Evolutionary conservation across 2,888 invertebrate species (phyloP).

Genomic region (Drosophila mimetica): DNA sequence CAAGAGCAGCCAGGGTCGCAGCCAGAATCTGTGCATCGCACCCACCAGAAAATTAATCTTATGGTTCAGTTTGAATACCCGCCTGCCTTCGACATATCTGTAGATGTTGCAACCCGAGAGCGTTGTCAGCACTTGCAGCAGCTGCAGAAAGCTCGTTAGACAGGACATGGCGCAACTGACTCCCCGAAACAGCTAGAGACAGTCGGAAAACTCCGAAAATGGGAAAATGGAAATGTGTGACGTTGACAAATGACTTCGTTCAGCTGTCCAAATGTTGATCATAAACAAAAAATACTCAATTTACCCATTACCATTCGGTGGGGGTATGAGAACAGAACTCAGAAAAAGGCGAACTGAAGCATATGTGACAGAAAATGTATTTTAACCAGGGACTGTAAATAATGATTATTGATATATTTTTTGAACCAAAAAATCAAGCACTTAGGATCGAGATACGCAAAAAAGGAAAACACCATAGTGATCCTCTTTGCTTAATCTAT

Average conservation of each 20-base stretch:
- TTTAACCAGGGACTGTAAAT: no score
- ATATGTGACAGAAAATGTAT: no score
- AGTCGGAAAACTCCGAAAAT: slow-evolving; percentile 21
- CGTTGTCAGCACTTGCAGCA: slow-evolving; percentile 44
- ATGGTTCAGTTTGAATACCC: slow-evolving; percentile 18
- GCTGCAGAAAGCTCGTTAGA: slow-evolving; percentile 46
- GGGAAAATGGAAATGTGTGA: slow-evolving; percentile 33
- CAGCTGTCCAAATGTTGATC: slow-evolving; percentile 33
- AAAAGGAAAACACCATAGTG: no score
- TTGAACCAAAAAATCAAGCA: no score
- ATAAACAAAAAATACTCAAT: slow-evolving; percentile 34
- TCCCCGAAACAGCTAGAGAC: neutral
- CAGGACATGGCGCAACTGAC: slow-evolving; percentile 59
- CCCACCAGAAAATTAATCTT: slow-evolving; percentile 21
- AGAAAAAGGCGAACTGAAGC: neutral
- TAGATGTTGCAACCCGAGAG: slow-evolving; percentile 56
- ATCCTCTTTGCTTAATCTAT: no score
- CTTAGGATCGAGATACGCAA: no score
- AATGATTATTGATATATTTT: no score
- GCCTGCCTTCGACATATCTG: slow-evolving; percentile 5
- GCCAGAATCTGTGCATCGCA: slow-evolving; percentile 49
- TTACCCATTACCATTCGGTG: neutral
- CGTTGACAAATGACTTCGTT: slow-evolving; percentile 41
- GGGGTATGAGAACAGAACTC: no score
- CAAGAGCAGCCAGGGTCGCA: slow-evolving; percentile 44